Percentiles rank a stretch among this genome's conserved stretches.
phyloP scores from a whole-genome alignment of 1,140 invertebrate species.

The Drosophila rhopaloa region DNA sequence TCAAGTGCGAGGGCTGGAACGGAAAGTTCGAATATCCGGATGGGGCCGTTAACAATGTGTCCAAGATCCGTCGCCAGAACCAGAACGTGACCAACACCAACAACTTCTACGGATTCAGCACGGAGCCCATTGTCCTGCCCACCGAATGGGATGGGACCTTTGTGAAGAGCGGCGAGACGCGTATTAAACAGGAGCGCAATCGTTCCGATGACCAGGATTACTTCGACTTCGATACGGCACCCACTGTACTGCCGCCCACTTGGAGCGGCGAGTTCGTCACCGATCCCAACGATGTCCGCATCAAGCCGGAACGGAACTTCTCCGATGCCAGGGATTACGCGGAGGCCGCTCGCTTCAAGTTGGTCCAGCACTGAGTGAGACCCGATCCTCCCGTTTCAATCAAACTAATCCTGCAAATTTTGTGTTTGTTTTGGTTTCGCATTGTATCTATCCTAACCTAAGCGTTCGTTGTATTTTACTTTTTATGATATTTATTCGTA shows the following conservation, averaged over 20 bases:
- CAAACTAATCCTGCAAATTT: conserved; percentile 59
- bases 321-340: conserved; percentile 80
- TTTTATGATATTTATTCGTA: conserved; percentile 73
- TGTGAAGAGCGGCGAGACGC: conserved; percentile 65
- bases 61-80: conserved; percentile 77
- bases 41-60: conserved; percentile 76
- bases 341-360: conserved; percentile 72
- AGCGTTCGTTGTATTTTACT: conserved; percentile 58
- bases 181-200: conserved; percentile 72
- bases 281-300: conserved; percentile 82
- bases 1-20: conserved; percentile 84
- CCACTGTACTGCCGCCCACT: conserved; percentile 68
- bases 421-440: conserved; percentile 53
- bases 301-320: conserved; percentile 77
- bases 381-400: conserved; percentile 1
- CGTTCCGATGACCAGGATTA: conserved; percentile 78
- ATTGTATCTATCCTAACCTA: conserved; percentile 57
- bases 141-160: conserved; percentile 81
- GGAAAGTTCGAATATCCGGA: conserved; percentile 77
- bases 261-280: conserved; percentile 80
- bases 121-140: conserved; percentile 77
- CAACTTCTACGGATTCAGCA: conserved; percentile 79
- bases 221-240: conserved; percentile 64
- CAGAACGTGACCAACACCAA: conserved; percentile 78
- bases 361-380: conserved; percentile 54